phyloP scores from a whole-genome alignment of 1,140 invertebrate species.

The Mycetomoellerius zeteki region DNA sequence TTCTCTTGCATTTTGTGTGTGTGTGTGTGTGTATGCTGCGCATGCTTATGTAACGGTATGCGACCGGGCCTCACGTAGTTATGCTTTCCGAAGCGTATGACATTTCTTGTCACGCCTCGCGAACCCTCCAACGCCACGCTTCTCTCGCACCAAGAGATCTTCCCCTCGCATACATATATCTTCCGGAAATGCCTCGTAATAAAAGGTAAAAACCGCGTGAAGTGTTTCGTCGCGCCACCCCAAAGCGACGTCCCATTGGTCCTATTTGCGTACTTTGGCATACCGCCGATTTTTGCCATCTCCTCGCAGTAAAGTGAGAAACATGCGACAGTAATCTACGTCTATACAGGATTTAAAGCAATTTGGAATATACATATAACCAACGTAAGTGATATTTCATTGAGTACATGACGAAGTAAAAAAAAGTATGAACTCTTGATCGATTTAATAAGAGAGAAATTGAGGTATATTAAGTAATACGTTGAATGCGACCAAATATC shows the following conservation, averaged over 20 bases:
- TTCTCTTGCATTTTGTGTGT: background rate
- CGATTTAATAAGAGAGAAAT: background rate
- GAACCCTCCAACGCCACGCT: constrained; percentile 67
- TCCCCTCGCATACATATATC: constrained; percentile 65
- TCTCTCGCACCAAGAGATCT: constrained; percentile 39
- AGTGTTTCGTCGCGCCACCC: constrained; percentile 66
- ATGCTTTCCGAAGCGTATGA: constrained; percentile 82
- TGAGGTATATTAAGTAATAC: background rate
- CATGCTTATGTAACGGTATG: constrained; percentile 55
- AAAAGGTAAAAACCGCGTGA: constrained; percentile 77
- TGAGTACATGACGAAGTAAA: background rate
- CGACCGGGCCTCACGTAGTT: constrained; percentile 76
- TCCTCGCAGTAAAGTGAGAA: background rate
- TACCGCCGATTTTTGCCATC: background rate
- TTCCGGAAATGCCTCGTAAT: constrained; percentile 80
- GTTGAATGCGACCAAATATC: background rate
- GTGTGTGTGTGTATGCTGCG: background rate
- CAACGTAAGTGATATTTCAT: background rate
- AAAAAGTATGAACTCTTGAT: background rate
- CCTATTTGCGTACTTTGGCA: constrained; percentile 43
- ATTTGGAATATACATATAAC: background rate
- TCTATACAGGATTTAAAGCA: background rate
- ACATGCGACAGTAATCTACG: background rate
- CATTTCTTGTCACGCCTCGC: constrained; percentile 84
- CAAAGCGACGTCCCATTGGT: constrained; percentile 58